Percentiles rank a stretch among this genome's conserved stretches.
Evolutionary conservation across 1,140 invertebrate species (phyloP).

Genomic region (Ooceraea biroi): DNA sequence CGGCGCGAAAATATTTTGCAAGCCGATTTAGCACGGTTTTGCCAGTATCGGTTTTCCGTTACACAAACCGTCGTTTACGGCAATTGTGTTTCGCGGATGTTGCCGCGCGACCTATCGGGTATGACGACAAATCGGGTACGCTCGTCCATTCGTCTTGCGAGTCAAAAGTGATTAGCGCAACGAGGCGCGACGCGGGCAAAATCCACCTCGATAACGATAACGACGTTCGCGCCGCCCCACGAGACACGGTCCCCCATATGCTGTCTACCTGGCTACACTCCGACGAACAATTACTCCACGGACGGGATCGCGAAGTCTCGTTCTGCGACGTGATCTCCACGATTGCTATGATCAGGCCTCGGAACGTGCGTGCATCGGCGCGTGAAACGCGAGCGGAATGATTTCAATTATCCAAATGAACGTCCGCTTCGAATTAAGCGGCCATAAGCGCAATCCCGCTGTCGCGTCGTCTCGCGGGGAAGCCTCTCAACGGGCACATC

Average conservation of each 20-base stretch:
- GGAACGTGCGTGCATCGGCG: slow-evolving; percentile 76
- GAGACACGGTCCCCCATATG: neutral
- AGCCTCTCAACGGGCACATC: slow-evolving; percentile 55
- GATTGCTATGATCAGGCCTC: slow-evolving; percentile 75
- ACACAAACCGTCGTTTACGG: neutral
- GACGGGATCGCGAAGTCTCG: slow-evolving; percentile 77
- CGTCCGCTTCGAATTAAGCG: slow-evolving; percentile 71
- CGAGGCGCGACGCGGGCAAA: slow-evolving; percentile 49
- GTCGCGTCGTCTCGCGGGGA: slow-evolving; percentile 33
- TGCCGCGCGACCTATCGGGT: neutral
- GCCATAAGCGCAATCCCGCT: slow-evolving; percentile 44
- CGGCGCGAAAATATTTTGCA: neutral
- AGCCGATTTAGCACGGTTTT: neutral
- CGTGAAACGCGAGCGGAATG: slow-evolving; percentile 82
- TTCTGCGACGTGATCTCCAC: slow-evolving; percentile 73
- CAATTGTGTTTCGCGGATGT: neutral
- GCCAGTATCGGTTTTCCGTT: neutral
- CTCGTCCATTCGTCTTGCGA: slow-evolving; percentile 44
- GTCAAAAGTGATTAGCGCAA: slow-evolving; percentile 70
- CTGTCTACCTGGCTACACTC: slow-evolving; percentile 13
- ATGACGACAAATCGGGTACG: neutral
- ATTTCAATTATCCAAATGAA: slow-evolving; percentile 84
- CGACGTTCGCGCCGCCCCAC: slow-evolving; percentile 79
- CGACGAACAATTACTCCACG: slow-evolving; percentile 74
- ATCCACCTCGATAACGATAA: slow-evolving; percentile 77